A percentile compares a stretch with the other conserved stretches of the same genome.
Evolutionary conservation across 2,113 vertebrate species (phyloP).

Genomic region (Nannobrachium achirus): DNA sequence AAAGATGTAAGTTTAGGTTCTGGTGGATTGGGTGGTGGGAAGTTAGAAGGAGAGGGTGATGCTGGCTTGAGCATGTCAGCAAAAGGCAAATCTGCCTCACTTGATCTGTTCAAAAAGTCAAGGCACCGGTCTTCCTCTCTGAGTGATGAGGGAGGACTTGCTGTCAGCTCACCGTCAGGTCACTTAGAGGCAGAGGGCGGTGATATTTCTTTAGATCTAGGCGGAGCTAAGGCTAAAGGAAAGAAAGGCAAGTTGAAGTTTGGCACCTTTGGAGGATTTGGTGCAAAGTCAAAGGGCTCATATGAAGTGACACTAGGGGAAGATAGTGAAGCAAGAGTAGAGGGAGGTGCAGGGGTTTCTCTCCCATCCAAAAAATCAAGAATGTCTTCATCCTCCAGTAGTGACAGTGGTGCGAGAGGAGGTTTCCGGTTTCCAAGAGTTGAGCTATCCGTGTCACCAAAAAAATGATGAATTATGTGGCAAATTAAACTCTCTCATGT

Average conservation of each 20-base stretch:
- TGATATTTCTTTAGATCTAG: constrained; percentile 78
- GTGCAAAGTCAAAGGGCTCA: constrained; percentile 90
- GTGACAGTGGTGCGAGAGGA: constrained; percentile 84
- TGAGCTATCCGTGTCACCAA: constrained; percentile 84
- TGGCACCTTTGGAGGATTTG: constrained; percentile 93
- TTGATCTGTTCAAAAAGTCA: constrained; percentile 88
- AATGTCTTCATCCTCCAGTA: constrained; percentile 88
- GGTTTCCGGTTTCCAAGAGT: constrained; percentile 81
- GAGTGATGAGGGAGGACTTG: constrained; percentile 83
- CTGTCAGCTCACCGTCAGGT: constrained; percentile 77
- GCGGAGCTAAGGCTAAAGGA: constrained; percentile 75
- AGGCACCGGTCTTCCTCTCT: constrained; percentile 87
- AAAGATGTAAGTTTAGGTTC: constrained; percentile 82
- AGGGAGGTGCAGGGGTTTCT: constrained; percentile 73
- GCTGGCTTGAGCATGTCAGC: constrained; percentile 70
- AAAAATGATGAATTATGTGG: constrained; percentile 78
- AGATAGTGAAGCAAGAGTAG: constrained; percentile 74
- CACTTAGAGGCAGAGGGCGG: constrained; percentile 81
- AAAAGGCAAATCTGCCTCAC: constrained; percentile 84
- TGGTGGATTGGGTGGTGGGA: constrained; percentile 66
- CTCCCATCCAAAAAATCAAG: constrained; percentile 81
- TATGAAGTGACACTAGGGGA: constrained; percentile 91
- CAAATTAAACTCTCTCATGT: constrained; percentile 43
- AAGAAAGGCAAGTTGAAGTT: constrained; percentile 89
- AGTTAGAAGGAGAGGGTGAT: constrained; percentile 65